Conservation (phyloP, 1,140 invertebrate species). For the Drosophila littoralis region DNA sequence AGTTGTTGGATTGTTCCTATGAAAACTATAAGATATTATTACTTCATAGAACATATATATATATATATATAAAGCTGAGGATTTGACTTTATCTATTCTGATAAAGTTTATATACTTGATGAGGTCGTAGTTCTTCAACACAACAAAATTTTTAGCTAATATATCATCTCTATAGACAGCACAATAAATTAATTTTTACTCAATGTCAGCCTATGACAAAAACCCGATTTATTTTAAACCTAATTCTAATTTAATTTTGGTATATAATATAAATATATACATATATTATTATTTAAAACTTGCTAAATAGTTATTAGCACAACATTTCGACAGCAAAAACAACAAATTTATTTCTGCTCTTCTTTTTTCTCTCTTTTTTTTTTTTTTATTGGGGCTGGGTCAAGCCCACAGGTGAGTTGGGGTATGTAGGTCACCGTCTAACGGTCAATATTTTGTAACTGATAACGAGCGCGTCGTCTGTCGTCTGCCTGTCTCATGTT, state of each 20-base stretch:
- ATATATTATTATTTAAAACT: neutral
- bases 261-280: neutral
- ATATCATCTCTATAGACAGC: neutral
- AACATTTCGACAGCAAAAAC: neutral
- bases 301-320: conserved; percentile 1
- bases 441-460: conserved; percentile 65
- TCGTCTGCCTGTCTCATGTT: conserved; percentile 45
- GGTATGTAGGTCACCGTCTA: conserved; percentile 54
- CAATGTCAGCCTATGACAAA: neutral
- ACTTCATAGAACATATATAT: no score
- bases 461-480: conserved; percentile 53
- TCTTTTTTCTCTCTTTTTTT: conserved; percentile 4
- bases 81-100: no score
- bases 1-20: no score
- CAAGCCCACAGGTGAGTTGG: conserved; percentile 9
- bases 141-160: no score
- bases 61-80: no score
- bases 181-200: neutral
- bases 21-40: no score
- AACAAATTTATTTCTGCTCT: neutral
- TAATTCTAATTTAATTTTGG: neutral
- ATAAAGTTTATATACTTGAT: no score
- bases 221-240: neutral
- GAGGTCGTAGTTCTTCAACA: no score
- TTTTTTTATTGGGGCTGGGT: conserved; percentile 20